Base-by-base conservation (phyloP, 2,113 vertebrate genomes). In the Albula glossodonta region DNA sequence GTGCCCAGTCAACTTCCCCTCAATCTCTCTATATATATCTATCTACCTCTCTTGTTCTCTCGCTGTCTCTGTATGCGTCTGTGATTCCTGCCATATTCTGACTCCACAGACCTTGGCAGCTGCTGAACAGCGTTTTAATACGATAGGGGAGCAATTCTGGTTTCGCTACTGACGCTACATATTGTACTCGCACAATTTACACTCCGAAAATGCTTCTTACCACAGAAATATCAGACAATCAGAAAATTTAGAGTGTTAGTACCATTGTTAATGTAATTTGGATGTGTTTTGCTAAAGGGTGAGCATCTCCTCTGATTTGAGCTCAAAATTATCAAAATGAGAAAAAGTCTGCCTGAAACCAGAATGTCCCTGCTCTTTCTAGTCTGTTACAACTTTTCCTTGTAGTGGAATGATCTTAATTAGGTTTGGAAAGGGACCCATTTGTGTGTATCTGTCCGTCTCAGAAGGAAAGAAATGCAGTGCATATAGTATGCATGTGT, bases 241-340 rank as follows among this genome's bases (percentile, higher is more conserved):
- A 56, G 31, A 79, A 81, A 85, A 57, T 80, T 51, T 79, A 15
- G 79, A 57, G 56, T 79, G 80, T 31, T 57, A 57, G 80, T 49
- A 3, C 77, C 11, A 57, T 53, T 85, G 80, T 51, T 19, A 56
- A 41, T 74, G 78, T 74, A 74, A 84, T 84, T 84, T 84, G 74
- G 11, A 41, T 52, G 83, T 84, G 70, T 78, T 78, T 84, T 48
- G 19, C 48, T 51, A 15, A 51, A 80, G 22, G 48, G 48, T 4
- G 2, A 19, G 25, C 63, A 70, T n/a, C 63, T 22, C 7, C 63
- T 70, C 63, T 70, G 63, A 70, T 70, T 22, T 3, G 31, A 63
- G 17, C 31, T 9, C 82, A 51, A 49, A 10, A 49, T 84, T 70
- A 70, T 56, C 78, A 17, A 78, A 84, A 78, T 78, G 51, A 53